Evolutionary conservation across 2,797 vertebrate species (phyloP).

Genomic region (Trematomus bernacchii): DNA sequence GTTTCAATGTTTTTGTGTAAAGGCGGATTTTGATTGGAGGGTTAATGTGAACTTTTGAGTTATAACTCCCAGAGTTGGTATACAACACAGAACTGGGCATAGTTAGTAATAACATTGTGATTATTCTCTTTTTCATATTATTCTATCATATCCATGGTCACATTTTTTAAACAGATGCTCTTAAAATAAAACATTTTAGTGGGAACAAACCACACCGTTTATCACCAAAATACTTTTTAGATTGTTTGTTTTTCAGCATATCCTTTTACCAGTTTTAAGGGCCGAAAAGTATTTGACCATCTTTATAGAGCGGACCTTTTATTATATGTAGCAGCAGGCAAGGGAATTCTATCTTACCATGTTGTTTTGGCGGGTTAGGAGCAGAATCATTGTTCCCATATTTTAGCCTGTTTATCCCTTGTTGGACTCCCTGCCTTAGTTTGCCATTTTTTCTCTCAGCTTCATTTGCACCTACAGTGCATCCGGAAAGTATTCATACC

Average conservation of each 20-base stretch:
- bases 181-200: not conserved
- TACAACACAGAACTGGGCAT: not conserved
- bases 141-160: not conserved
- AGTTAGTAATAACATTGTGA: not conserved
- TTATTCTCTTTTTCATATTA: not conserved
- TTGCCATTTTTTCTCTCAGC: not conserved
- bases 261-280: conserved; percentile 18
- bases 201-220: not conserved
- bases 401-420: not conserved
- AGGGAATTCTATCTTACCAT: conserved; percentile 13
- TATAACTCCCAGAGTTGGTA: not conserved
- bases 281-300: conserved; percentile 16
- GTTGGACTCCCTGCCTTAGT: not conserved
- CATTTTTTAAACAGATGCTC: not conserved
- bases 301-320: conserved; percentile 29
- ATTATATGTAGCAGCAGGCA: conserved; percentile 1
- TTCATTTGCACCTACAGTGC: not conserved
- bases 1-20: not conserved
- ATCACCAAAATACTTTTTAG: not conserved
- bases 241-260: conserved; percentile 32
- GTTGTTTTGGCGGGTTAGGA: not conserved
- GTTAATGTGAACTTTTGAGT: not conserved
- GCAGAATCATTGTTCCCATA: conserved; percentile 10
- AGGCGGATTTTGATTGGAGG: not conserved
- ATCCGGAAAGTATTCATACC: too few species aligned